Conservation (phyloP, 2,888 invertebrate species). For the Odontothrips loti region DNA sequence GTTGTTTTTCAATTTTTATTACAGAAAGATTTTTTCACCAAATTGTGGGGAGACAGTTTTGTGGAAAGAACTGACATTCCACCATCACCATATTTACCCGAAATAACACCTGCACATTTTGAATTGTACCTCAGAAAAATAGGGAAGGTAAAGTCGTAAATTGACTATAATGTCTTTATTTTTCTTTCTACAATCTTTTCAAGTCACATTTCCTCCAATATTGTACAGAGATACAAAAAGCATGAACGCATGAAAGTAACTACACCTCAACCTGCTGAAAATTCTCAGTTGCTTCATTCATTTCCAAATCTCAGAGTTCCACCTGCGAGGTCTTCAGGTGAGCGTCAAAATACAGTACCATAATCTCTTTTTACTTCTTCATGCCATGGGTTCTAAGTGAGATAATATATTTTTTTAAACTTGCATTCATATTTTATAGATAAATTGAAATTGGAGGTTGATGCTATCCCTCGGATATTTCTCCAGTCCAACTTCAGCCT, state of each 20-base stretch:
- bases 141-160: conserved; percentile 46
- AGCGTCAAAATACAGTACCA: not conserved
- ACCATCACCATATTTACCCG: conserved; percentile 75
- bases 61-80: conserved; percentile 74
- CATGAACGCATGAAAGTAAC: conserved; percentile 48
- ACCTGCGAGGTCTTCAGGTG: not conserved
- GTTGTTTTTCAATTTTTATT: conserved; percentile 32
- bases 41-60: conserved; percentile 96
- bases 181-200: not conserved
- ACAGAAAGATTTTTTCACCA: conserved; percentile 79
- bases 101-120: conserved; percentile 79
- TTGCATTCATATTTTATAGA: conserved; percentile 44
- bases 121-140: conserved; percentile 79
- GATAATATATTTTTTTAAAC: conserved; percentile 18
- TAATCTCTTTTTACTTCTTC: not conserved
- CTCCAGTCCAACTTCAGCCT: conserved; percentile 73
- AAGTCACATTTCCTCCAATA: not conserved
- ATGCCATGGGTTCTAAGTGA: not conserved
- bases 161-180: not conserved
- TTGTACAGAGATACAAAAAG: conserved; percentile 49
- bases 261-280: conserved; percentile 44
- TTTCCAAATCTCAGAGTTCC: conserved; percentile 47
- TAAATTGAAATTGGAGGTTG: conserved; percentile 50
- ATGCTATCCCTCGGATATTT: conserved; percentile 80
- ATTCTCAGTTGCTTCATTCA: conserved; percentile 46